Evolutionary conservation across 2,113 vertebrate species (phyloP).

Genomic region (Aspiorhynchus laticeps): DNA sequence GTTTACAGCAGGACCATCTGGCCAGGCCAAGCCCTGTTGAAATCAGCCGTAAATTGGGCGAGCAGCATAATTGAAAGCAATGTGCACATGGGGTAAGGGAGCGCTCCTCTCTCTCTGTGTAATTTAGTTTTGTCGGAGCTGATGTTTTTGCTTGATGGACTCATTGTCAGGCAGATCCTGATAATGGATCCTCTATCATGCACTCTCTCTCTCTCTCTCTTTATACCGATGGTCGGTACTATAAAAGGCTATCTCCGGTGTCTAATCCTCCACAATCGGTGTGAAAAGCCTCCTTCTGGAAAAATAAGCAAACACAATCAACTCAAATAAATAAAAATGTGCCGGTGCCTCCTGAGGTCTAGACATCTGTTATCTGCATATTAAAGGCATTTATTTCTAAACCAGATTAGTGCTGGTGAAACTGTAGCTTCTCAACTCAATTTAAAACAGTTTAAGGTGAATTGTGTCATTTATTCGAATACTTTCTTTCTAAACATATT

Average conservation of each 20-base stretch:
- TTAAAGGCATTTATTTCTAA: conserved; percentile 10
- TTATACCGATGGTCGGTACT: not conserved
- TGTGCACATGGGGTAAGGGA: conserved; percentile 52
- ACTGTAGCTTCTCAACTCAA: not conserved
- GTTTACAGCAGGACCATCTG: conserved; percentile 73
- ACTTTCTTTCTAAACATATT: not conserved
- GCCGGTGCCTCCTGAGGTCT: conserved; percentile 20
- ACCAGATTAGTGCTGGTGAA: not conserved
- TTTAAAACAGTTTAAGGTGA: not conserved
- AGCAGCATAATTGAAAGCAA: conserved; percentile 62
- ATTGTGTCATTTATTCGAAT: not conserved
- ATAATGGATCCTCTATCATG: conserved; percentile 19
- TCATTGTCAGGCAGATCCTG: conserved; percentile 23
- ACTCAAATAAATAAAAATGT: conserved; percentile 54
- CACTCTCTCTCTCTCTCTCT: not conserved
- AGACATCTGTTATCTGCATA: conserved; percentile 10
- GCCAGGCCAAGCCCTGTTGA: conserved; percentile 60
- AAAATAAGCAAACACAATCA: conserved; percentile 46
- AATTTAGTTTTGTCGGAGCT: conserved; percentile 27
- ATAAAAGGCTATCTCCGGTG: conserved; percentile 6
- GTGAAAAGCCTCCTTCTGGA: conserved; percentile 23
- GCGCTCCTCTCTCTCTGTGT: conserved; percentile 54
- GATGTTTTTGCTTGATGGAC: conserved; percentile 50
- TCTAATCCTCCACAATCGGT: conserved; percentile 33
- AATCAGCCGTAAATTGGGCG: conserved; percentile 66